Evolutionary conservation across 2,797 vertebrate species (phyloP).

Genomic region (Todus mexicanus): DNA sequence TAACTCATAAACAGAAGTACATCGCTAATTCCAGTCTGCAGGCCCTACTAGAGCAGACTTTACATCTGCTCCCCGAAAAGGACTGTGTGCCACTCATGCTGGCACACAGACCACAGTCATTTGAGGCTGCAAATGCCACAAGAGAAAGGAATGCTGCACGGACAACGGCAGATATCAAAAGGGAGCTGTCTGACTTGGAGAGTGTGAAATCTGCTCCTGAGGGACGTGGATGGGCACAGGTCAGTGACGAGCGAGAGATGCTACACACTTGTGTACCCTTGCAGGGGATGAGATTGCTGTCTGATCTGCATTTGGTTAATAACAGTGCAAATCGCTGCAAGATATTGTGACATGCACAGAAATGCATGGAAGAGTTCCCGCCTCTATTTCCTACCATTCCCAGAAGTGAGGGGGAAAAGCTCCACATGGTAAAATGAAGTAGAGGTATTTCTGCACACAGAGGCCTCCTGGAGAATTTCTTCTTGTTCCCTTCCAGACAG

Average conservation of each 20-base stretch:
- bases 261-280: background rate
- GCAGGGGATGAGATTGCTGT: background rate
- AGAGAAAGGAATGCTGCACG: rapidly evolving
- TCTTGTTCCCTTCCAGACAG: background rate
- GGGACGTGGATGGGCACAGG: background rate
- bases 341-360: background rate
- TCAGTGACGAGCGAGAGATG: rapidly evolving
- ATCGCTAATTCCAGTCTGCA: background rate
- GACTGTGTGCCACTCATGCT: background rate
- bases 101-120: background rate
- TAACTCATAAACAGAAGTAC: constrained; percentile 40
- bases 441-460: background rate
- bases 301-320: background rate
- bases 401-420: background rate
- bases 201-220: background rate
- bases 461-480: background rate
- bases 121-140: background rate
- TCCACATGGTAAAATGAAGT: background rate
- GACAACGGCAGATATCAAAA: background rate
- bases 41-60: background rate
- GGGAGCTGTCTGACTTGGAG: background rate
- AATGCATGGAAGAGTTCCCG: background rate
- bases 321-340: background rate
- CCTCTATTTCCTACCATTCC: background rate
- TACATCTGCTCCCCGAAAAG: background rate